A percentile compares a stretch with the other conserved stretches of the same genome.
Conservation (phyloP, 2,888 invertebrate species). For the Actias luna region DNA sequence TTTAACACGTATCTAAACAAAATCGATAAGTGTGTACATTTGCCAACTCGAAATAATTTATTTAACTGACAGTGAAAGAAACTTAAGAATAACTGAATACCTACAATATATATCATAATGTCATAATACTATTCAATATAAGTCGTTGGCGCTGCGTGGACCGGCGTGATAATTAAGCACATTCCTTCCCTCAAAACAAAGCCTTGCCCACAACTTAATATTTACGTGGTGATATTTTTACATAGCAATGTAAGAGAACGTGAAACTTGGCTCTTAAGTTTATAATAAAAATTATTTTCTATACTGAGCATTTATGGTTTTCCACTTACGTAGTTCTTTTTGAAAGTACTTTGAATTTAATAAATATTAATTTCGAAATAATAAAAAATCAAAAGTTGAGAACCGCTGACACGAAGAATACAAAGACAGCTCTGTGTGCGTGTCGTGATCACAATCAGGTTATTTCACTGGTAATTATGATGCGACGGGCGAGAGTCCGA, state of each 20-base stretch:
- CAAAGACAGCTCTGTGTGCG: slow-evolving; percentile 64
- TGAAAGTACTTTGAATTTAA: not conserved
- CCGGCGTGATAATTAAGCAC: no score
- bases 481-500: slow-evolving; percentile 71
- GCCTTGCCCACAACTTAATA: no score
- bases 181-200: no score
- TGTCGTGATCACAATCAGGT: slow-evolving; percentile 80
- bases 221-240: no score
- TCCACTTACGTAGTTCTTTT: not conserved
- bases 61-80: not conserved
- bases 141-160: no score
- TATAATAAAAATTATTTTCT: not conserved
- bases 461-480: slow-evolving; percentile 81
- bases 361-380: not conserved
- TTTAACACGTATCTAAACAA: not conserved
- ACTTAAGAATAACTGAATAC: not conserved
- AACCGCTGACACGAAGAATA: slow-evolving; percentile 50
- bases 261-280: no score
- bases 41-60: not conserved
- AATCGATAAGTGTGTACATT: not conserved
- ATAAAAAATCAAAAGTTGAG: slow-evolving; percentile 39
- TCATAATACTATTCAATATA: no score
- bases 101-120: not conserved
- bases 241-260: not conserved
- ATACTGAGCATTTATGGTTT: no score